Evolutionary conservation across 2,113 vertebrate genomes (phyloP).

Genomic region (Rana temporaria): DNA sequence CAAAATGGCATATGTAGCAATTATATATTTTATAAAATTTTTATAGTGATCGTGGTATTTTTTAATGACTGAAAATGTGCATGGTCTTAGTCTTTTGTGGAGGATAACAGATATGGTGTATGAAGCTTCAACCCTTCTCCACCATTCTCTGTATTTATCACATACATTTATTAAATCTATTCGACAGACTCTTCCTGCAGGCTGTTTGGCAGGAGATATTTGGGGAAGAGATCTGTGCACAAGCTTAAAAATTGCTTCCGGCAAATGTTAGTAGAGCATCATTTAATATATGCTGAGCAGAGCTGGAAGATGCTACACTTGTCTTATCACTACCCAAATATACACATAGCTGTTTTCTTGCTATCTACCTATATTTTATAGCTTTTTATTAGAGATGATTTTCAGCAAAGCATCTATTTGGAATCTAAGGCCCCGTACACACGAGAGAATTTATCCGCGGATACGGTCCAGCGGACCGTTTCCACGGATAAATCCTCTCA

Average conservation of each 20-base stretch:
- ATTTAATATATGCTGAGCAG: slow-evolving; percentile 12
- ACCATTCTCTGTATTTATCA: neutral
- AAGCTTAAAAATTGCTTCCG: slow-evolving; percentile 4
- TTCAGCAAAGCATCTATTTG: no score
- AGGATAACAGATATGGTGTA: neutral
- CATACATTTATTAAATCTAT: slow-evolving; percentile 19
- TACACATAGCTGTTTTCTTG: neutral
- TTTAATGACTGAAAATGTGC: neutral
- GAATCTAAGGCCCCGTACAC: no score
- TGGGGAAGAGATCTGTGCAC: neutral
- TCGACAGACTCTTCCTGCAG: neutral
- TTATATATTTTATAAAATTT: no score
- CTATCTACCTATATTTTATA: neutral
- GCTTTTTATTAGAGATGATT: no score
- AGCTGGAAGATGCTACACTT: neutral
- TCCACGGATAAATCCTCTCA: no score
- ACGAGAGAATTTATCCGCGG: no score
- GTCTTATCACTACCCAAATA: neutral
- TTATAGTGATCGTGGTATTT: no score
- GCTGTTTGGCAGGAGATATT: slow-evolving; percentile 11
- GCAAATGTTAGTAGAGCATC: slow-evolving; percentile 26
- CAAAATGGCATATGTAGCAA: no score
- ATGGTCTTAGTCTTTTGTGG: neutral
- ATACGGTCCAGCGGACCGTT: no score
- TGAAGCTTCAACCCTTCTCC: neutral